These are phyloP conservation scores for Peucedramus taeniatus DNA, from an alignment of 2,113 vertebrate species.

Conservation along the genomic window DNA sequence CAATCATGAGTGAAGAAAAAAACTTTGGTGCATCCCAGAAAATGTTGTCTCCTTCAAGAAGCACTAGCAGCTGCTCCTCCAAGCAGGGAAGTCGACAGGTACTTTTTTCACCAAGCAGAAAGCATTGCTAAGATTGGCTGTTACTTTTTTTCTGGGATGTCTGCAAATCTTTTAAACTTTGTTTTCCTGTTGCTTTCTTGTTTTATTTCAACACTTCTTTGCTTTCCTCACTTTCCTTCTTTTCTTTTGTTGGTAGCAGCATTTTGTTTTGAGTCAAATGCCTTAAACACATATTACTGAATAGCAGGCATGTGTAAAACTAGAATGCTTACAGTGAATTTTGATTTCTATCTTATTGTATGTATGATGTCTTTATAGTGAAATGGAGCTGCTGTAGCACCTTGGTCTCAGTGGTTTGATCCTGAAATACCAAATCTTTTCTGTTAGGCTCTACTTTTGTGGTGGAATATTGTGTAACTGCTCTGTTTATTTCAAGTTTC, in stretches of 20 bases:
- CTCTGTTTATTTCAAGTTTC: background rate
- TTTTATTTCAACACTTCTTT: background rate
- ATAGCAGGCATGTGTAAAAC: background rate
- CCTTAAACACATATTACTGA: background rate
- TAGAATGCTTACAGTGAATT: background rate
- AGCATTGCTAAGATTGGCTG: background rate
- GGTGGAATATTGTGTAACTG: background rate
- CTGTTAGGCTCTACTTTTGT: background rate
- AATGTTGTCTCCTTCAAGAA: constrained; percentile 88
- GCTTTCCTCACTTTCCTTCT: background rate
- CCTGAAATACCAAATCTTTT: background rate
- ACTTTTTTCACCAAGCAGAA: background rate
- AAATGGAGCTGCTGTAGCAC: background rate
- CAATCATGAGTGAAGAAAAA: constrained; percentile 86
- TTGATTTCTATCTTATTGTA: background rate
- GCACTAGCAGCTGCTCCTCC: constrained; percentile 94
- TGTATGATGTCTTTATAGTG: background rate
- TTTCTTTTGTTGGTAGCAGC: background rate
- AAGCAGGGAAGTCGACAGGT: constrained; percentile 96
- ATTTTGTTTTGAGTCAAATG: background rate
- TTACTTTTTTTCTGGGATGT: background rate
- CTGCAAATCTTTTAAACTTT: background rate
- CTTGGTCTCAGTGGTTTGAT: background rate
- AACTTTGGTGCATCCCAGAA: constrained; percentile 84
- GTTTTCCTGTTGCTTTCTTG: background rate